Conservation (phyloP, 2,113 vertebrate genomes). For the Chloroceryle aenea region DNA sequence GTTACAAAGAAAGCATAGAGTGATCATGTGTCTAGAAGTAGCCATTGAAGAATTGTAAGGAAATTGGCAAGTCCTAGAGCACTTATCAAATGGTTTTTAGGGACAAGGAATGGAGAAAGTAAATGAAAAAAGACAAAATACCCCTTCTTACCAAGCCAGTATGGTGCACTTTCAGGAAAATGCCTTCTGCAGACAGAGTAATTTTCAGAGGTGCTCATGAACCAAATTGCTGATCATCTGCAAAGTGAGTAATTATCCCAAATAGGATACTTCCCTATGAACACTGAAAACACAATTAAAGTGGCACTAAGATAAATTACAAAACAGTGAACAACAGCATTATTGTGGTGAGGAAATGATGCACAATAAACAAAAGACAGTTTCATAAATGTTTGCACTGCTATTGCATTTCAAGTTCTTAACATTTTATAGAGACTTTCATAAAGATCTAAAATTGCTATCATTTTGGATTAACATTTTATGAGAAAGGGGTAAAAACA, state of each 20-base stretch:
- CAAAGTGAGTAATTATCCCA: slow-evolving; percentile 73
- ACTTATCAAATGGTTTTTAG: not conserved
- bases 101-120: not conserved
- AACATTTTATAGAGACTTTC: not conserved
- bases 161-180: slow-evolving; percentile 35
- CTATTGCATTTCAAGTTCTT: slow-evolving; percentile 3
- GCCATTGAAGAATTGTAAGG: not conserved
- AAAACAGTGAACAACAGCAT: slow-evolving; percentile 10
- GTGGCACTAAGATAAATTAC: slow-evolving; percentile 52
- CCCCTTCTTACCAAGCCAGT: not conserved
- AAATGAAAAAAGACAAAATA: not conserved
- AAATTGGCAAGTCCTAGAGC: not conserved
- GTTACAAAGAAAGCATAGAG: not conserved
- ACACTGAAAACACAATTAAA: slow-evolving; percentile 65
- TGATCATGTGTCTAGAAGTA: not conserved
- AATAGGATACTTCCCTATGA: slow-evolving; percentile 61
- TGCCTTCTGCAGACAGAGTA: slow-evolving; percentile 55
- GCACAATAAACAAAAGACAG: slow-evolving; percentile 40
- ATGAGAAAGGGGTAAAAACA: not conserved
- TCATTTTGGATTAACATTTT: slow-evolving; percentile 15
- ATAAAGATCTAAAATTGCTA: slow-evolving; percentile 11
- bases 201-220: slow-evolving; percentile 71
- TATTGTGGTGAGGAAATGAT: slow-evolving; percentile 42
- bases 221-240: slow-evolving; percentile 65
- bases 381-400: slow-evolving; percentile 39